Evolutionary conservation across 2,797 vertebrate species (phyloP).

Genomic region (Schizopygopsis malacanthus): DNA sequence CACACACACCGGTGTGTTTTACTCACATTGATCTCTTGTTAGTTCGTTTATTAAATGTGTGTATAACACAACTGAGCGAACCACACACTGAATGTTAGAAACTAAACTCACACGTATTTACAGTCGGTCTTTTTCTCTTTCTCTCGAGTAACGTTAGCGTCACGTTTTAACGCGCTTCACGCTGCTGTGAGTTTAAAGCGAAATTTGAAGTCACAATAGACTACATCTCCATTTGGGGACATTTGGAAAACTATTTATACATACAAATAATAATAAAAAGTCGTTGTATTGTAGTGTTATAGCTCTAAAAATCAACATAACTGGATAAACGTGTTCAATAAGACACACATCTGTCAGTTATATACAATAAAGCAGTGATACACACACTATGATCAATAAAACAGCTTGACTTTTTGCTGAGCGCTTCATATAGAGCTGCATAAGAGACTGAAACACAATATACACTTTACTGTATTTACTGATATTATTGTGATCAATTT

Average conservation of each 20-base stretch:
- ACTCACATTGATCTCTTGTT: background rate
- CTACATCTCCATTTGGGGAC: too few species aligned
- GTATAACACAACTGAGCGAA: background rate
- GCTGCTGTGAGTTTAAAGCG: background rate
- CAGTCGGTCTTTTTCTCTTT: too few species aligned
- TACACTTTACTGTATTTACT: background rate
- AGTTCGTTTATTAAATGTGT: background rate
- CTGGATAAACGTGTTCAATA: background rate
- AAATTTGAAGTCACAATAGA: background rate
- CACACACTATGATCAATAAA: background rate
- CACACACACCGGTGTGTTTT: slow-evolving; percentile 21
- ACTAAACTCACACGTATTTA: background rate
- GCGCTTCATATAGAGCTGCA: background rate
- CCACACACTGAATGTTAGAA: background rate
- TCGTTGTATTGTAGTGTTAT: background rate
- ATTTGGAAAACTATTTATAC: background rate
- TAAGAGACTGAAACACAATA: background rate
- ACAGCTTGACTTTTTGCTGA: slow-evolving; percentile 3
- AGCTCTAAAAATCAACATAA: background rate
- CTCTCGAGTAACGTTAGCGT: too few species aligned
- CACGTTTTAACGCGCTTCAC: background rate
- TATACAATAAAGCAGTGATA: too few species aligned
- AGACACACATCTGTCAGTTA: background rate
- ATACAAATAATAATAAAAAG: too few species aligned
- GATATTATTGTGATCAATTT: background rate